Conservation (phyloP, 2,888 invertebrate species). For the Erebia palarica region DNA sequence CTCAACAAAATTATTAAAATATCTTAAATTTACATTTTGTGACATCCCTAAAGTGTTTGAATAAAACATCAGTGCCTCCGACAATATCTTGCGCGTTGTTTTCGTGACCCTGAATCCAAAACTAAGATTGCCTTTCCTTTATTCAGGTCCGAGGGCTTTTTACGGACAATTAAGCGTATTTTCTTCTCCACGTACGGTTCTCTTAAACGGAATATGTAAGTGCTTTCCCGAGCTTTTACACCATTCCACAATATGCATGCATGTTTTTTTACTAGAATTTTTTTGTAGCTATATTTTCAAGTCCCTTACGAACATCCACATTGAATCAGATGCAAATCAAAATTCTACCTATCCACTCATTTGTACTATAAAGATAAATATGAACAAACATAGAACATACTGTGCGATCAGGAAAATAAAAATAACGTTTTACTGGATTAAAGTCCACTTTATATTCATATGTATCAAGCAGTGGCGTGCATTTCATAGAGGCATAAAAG, state of each 20-base stretch:
- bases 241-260: background rate
- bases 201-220: slow-evolving; percentile 18
- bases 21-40: background rate
- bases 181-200: slow-evolving; percentile 29
- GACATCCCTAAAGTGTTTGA: slow-evolving; percentile 31
- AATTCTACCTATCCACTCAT: too few relatives aligned
- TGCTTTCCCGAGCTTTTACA: slow-evolving; percentile 8
- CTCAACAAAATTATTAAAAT: background rate
- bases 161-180: slow-evolving; percentile 39
- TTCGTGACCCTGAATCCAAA: slow-evolving; percentile 38
- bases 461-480: too few relatives aligned
- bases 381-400: too few relatives aligned
- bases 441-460: too few relatives aligned
- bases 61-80: slow-evolving; percentile 40
- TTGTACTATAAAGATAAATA: too few relatives aligned
- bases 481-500: too few relatives aligned
- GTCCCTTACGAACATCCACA: too few relatives aligned
- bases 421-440: too few relatives aligned
- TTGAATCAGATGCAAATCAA: too few relatives aligned
- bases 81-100: slow-evolving; percentile 37
- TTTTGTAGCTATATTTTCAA: background rate
- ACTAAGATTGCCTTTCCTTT: slow-evolving; percentile 37
- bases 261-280: background rate
- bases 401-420: too few relatives aligned
- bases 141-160: slow-evolving; percentile 34